These are phyloP conservation scores for Pseudochromis fuscus DNA, from an alignment of 2,797 vertebrate species.

Conservation along the genomic window DNA sequence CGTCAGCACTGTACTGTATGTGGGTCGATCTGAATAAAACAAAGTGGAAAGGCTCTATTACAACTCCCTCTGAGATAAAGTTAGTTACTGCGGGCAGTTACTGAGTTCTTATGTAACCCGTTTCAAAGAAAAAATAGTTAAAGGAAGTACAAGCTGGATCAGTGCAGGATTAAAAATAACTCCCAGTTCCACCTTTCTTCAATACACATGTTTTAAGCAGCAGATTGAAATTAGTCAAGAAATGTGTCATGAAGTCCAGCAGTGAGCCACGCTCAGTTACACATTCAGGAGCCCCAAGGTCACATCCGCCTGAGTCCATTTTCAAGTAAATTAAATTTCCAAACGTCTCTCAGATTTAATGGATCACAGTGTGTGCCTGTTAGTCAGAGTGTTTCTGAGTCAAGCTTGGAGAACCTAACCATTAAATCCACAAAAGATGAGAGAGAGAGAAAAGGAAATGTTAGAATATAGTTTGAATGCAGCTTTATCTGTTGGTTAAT, in stretches of 20 bases:
- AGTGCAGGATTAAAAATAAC: neutral
- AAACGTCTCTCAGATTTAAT: slow-evolving; percentile 28
- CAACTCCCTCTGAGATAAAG: neutral
- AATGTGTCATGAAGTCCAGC: slow-evolving; percentile 11
- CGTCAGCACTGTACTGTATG: neutral
- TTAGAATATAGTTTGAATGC: no score
- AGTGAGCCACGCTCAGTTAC: neutral
- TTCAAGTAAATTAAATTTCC: slow-evolving; percentile 30
- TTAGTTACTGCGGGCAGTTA: slow-evolving; percentile 1
- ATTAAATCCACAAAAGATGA: neutral
- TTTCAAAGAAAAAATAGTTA: neutral
- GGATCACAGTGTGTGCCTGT: slow-evolving; percentile 5
- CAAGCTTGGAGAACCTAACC: neutral
- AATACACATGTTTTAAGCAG: slow-evolving; percentile 1
- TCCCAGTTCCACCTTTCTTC: neutral
- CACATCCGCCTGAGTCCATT: slow-evolving; percentile 29
- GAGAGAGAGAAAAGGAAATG: neutral
- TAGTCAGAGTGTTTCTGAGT: neutral
- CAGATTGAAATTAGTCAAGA: slow-evolving; percentile 34
- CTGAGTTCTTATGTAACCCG: slow-evolving; percentile 5
- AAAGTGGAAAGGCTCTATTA: neutral
- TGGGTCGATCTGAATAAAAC: neutral
- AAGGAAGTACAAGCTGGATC: neutral
- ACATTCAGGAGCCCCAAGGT: slow-evolving; percentile 25
- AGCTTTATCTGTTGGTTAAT: neutral